Evolutionary conservation across 2,797 vertebrate species (phyloP), one percentile per base, ranked within the genome.

Genomic region (Pipistrellus pygmaeus): DNA sequence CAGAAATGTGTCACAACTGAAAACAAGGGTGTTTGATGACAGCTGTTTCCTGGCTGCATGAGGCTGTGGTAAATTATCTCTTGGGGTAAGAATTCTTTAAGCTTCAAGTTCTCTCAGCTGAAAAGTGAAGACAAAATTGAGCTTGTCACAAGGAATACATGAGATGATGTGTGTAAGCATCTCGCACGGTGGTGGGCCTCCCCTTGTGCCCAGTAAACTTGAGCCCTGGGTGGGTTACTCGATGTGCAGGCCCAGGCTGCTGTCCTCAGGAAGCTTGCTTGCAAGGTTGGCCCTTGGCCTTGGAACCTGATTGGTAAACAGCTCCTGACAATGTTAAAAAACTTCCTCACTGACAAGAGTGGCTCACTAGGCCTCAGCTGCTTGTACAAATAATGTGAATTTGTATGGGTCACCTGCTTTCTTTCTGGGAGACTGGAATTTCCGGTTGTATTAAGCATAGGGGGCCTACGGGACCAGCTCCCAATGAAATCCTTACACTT

Each of bases 201-300:
- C 4, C 27, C 2, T 2, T 48, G 38, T 10, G 10, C 13, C 48
- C 48, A 7, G 11, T 7, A 46, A 44, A 14, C 38, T 6, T 5
- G 21, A 30, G 13, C 7, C 0, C 0, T 25, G 25, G 7, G 4
- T 12, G 23, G 20, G 44, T 73, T 57, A 30, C 15, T n/a, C 1
- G 0, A 20, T 0, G 30, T 18, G 6, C 12, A 64, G 35, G 32
- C n/a, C 38, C 0, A 18, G 35, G 27, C 73, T 13, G 3, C 12
- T 15, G 17, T 32, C 57, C 68, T 21, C 4, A 21, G 62, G 21
- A 41, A 92, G 48, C 21, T n/a, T 55, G 13, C 20, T 46, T 44
- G 20, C 13, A 38, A 76, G 32, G 25, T 8, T 3, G 6, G 21
- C 14, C 12, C 20, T 21, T 32, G 57, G 15, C 57, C 30, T 3